Evolutionary conservation across 2,888 invertebrate species (phyloP), one percentile per base, ranked within the genome.

Genomic region (Pecten maximus): DNA sequence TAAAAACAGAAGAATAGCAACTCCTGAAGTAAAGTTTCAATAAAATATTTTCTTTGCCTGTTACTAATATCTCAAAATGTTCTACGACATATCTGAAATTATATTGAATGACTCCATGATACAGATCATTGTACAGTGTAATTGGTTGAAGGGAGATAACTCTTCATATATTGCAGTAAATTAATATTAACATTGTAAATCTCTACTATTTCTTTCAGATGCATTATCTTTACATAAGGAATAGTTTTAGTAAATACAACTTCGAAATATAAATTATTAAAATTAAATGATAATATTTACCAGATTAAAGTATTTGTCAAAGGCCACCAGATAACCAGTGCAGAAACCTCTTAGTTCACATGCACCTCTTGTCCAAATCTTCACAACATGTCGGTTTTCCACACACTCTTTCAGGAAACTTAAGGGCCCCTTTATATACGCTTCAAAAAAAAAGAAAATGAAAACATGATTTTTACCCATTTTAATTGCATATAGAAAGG

Each of bases 281-380:
- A 2, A 2, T 88, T 12, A 48, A 48, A 88, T 19, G 0, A n/a
- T 35, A 15, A 39, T 54, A 6, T 74, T 88, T 91, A 92, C 91
- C 86, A 92, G 40, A 97, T 99, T 99, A 98, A 98, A 99, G 96
- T 99, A 98, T 96, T 98, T 99, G 97, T 99, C 99, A 97, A 98
- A 99, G 2, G 98, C 98, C 35, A 98, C 97, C 40, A 99, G 97
- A 94, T 97, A 98, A 0, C 98, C 99, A 92, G 98, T 97, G 92
- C 98, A 97, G 92, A 97, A 97, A 3, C 99, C 99, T 90, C 99
- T 97, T 40, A 99, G 97, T 19, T 98, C 98, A 60, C 97, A 97
- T 40, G 98, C 98, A 94, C 98, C 98, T 90, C 99, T 97, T 0
- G 98, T 98, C 95, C 98, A 97, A 87, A 98, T 98, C 98, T 98